These are phyloP conservation scores for Rhodophaea formosa DNA, from an alignment of 2,888 invertebrate species.

Conservation along the genomic window DNA sequence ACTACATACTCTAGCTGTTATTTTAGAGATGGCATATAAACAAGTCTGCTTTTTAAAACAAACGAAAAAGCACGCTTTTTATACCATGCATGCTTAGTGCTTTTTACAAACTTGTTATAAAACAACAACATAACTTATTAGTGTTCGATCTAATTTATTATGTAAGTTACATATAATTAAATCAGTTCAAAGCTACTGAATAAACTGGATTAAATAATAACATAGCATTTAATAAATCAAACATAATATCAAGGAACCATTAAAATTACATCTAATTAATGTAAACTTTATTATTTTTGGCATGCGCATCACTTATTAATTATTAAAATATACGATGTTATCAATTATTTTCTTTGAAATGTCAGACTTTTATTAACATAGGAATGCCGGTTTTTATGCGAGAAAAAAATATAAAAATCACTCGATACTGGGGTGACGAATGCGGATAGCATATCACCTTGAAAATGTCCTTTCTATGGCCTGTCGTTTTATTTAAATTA, in stretches of 20 bases:
- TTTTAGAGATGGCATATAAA: too few relatives aligned
- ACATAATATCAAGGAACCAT: not conserved
- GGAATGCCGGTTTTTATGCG: slow-evolving; percentile 7
- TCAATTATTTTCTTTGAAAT: slow-evolving; percentile 2
- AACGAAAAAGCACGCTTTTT: too few relatives aligned
- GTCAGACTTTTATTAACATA: slow-evolving; percentile 10
- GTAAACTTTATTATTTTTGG: not conserved
- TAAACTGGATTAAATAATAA: too few relatives aligned
- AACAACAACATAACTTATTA: too few relatives aligned
- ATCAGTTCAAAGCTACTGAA: not conserved
- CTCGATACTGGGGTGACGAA: not conserved
- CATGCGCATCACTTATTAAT: not conserved
- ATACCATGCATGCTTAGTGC: too few relatives aligned
- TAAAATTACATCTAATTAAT: not conserved
- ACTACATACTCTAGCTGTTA: too few relatives aligned
- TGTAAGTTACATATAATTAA: not conserved
- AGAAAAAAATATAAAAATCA: not conserved
- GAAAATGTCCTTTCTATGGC: slow-evolving; percentile 15
- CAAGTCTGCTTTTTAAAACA: too few relatives aligned
- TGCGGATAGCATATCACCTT: slow-evolving; percentile 13
- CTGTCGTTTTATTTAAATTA: not conserved
- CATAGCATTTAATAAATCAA: not conserved
- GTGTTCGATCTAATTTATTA: not conserved
- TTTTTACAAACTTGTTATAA: too few relatives aligned
- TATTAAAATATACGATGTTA: not conserved